These are phyloP conservation scores for Branchipolynoe longqiensis DNA, from an alignment of 2,888 invertebrate species.

Conservation along the genomic window DNA sequence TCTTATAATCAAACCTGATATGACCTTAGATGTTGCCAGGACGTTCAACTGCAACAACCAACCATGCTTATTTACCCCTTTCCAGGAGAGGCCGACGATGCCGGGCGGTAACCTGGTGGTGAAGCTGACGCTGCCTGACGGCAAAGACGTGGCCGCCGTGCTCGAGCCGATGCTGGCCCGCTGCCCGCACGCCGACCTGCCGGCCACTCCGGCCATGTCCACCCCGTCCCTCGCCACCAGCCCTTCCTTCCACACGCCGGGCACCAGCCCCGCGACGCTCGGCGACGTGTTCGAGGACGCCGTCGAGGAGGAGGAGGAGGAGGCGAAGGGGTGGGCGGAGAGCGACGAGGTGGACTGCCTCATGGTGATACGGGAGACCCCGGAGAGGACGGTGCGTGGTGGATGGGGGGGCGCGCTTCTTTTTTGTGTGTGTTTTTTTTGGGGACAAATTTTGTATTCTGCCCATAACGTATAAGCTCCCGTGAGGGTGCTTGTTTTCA, in stretches of 20 bases:
- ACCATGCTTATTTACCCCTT: not conserved
- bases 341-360: not conserved
- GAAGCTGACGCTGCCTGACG: not conserved
- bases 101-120: not conserved
- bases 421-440: too few species aligned
- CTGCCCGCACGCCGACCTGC: too few species aligned
- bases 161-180: conserved; percentile 7
- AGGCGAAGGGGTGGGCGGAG: not conserved
- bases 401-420: too few species aligned
- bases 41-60: not conserved
- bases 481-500: too few species aligned
- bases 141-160: not conserved
- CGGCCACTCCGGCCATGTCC: too few species aligned
- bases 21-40: too few species aligned
- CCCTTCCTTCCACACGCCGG: too few species aligned
- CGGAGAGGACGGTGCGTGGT: too few species aligned
- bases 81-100: not conserved
- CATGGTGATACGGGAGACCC: not conserved
- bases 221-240: too few species aligned
- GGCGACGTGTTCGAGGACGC: not conserved
- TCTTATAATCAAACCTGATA: too few species aligned
- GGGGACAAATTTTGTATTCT: too few species aligned
- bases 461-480: too few species aligned
- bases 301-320: not conserved
- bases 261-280: not conserved